Evolutionary conservation across 2,797 vertebrate genomes (phyloP), one percentile per base, ranked within the genome.

Genomic region (Trachops cirrhosus): DNA sequence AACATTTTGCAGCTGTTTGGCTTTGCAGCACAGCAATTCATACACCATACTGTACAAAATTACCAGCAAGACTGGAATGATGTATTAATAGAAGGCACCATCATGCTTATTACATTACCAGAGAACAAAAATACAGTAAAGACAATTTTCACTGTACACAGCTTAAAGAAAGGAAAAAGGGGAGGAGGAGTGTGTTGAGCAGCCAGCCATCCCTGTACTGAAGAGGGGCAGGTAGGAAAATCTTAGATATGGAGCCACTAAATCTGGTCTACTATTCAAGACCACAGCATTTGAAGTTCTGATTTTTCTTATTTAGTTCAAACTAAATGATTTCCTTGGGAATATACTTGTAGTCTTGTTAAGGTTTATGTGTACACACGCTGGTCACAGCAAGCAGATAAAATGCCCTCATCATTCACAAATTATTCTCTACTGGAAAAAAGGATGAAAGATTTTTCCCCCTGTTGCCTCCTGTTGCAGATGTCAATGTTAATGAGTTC

Each of bases 41-140:
- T 98, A 98, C 98, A 98, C 98, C 96, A 98, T 98, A 98, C 98
- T 98, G 98, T 98, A 98, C 98, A 98, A 98, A 98, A 98, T 98
- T 98, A 99, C 98, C 98, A 99, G 98, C 99, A 98, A 99, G 99
- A 99, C 99, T 99, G 98, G 98, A 99, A 99, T 99, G 98, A 99
- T 99, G 99, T 99, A 98, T 98, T 98, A 98, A 98, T 98, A 98
- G 99, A 99, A 99, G 99, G 99, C 99, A 99, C 99, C 99, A 99
- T 99, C 99, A 99, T 99, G 99, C 99, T 99, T 99, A 98, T 99
- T 98, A 99, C 98, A 98, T 99, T 97, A 98, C 98, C 98, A 99
- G 98, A 99, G 98, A 99, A 99, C 98, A 98, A 98, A 97, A 98
- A 98, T 98, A 99, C 98, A 98, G 98, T 98, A 98, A 99, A 99